A percentile compares a stretch with the other conserved stretches of the same genome.
Conservation (phyloP, 1,140 invertebrate genomes). For the Mercenaria mercenaria region DNA sequence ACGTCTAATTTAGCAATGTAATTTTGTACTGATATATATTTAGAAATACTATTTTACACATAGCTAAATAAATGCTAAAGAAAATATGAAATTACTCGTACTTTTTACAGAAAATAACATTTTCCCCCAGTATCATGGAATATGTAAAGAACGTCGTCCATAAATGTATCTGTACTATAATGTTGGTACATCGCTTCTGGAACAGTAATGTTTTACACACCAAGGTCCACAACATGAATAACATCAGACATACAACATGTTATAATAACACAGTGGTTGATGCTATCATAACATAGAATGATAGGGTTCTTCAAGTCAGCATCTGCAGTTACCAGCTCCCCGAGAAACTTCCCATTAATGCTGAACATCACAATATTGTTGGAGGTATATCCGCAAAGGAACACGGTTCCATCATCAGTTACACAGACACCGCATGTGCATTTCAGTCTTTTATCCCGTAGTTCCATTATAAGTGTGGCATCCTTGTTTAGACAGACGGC, state of each 20-base stretch:
- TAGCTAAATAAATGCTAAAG: too few species aligned
- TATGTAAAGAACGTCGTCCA: too few species aligned
- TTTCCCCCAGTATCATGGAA: too few species aligned
- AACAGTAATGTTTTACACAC: too few species aligned
- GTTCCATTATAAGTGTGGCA: neutral
- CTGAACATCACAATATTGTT: neutral
- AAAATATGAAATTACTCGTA: too few species aligned
- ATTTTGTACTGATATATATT: too few species aligned
- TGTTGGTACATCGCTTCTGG: too few species aligned
- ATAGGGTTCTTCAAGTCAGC: neutral
- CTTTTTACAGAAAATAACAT: too few species aligned
- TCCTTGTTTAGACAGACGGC: neutral
- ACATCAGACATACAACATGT: neutral
- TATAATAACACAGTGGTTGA: neutral
- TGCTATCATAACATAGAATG: too few species aligned
- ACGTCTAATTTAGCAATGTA: too few species aligned
- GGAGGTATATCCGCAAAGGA: neutral
- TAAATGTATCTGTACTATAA: too few species aligned
- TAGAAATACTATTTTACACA: too few species aligned
- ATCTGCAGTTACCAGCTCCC: neutral
- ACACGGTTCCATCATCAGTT: neutral
- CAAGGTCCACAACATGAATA: neutral
- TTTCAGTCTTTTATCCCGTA: neutral
- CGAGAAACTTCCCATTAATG: neutral
- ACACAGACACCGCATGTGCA: neutral